Evolutionary conservation across 1,140 invertebrate species (phyloP), one percentile per base, ranked within the genome.

Genomic region (Bombus affinis): DNA sequence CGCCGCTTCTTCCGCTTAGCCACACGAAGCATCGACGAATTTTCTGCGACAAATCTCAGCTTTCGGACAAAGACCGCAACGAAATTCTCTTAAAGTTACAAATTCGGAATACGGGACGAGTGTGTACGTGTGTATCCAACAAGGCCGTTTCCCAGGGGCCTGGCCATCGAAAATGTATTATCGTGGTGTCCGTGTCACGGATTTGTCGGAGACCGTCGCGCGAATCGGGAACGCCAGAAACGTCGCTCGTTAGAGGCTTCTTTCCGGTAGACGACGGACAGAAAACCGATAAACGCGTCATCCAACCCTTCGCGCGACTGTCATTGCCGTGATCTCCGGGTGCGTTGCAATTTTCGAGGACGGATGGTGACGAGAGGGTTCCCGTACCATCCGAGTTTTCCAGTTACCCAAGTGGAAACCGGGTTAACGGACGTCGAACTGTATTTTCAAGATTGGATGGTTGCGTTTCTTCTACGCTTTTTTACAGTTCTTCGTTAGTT

Each of bases 11-110:
- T 65, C 59, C 78, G 75, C 73, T 70, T 72, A 37, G 76, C 65
- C 74, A 59, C 72, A 62, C 80, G 77, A 88, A 89, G 85, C 78
- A 87, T 87, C 81, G 77, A 85, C 81, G 70, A 85, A 73, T 85
- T n/a, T 70, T 77, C 87, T 57, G 42, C 72, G 35, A 79, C 86
- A 81, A 87, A 89, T 86, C 75, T 66, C 15, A 1, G 15, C 32
- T 3, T 22, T 53, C 18, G 18, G 47, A 53, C 18, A 2, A 8
- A 53, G 5, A 53, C 18, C 18, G 18, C 47, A 53, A 18, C 47
- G 5, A 22, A 22, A 53, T 53, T 22, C 18, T 18, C 18, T 22
- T 53, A 22, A 53, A 8, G 47, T 53, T 22, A 53, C 0, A 1
- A 53, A 22, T 53, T 53, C 47, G 18, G 0, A 0, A 53, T 22